Conservation (phyloP, 92 coral and sea anemone genomes). For the Chrysogorgia sp. region DNA sequence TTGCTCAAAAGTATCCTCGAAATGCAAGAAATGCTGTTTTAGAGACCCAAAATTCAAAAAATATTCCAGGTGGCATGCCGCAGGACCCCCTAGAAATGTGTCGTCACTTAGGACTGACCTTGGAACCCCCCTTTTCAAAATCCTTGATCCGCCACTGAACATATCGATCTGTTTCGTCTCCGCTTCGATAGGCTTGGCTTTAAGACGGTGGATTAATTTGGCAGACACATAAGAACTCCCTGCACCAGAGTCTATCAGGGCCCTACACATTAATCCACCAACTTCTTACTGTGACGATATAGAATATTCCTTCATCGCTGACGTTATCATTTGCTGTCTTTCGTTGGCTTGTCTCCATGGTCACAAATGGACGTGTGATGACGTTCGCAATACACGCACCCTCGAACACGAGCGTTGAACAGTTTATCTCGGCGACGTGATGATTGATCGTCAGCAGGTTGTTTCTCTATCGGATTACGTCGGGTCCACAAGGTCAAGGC, state of each 20-base stretch:
- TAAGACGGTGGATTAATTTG: slow-evolving; percentile 10
- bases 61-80: too few relatives aligned
- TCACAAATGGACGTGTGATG: slow-evolving; percentile 31
- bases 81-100: too few relatives aligned
- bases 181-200: slow-evolving; percentile 7
- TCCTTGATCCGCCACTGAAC: too few relatives aligned
- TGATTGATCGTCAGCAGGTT: too few relatives aligned
- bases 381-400: slow-evolving; percentile 18
- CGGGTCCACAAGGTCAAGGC: too few relatives aligned
- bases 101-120: too few relatives aligned
- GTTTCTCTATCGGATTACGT: too few relatives aligned
- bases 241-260: slow-evolving; percentile 26
- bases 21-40: too few relatives aligned
- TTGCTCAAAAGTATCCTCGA: too few relatives aligned
- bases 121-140: too few relatives aligned
- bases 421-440: too few relatives aligned
- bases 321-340: neutral
- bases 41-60: too few relatives aligned
- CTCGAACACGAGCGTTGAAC: neutral
- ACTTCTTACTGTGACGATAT: neutral
- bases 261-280: neutral
- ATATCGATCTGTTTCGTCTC: slow-evolving; percentile 24
- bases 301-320: slow-evolving; percentile 1
- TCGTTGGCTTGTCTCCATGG: neutral
- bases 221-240: slow-evolving; percentile 12